Base-by-base conservation (phyloP, 2,888 invertebrate genomes). In the Smittia sp. region DNA sequence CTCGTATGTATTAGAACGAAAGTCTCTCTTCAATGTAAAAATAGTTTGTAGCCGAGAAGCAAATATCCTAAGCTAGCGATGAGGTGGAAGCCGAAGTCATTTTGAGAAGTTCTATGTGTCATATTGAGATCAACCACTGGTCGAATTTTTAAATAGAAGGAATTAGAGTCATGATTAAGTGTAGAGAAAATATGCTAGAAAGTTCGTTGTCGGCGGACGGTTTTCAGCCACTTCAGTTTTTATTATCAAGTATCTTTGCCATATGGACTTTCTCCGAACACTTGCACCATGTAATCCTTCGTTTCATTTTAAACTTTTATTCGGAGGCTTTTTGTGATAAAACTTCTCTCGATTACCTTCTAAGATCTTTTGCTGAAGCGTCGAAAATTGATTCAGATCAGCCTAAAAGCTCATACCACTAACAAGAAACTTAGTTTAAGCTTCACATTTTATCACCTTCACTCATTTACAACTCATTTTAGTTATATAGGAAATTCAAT, bases 311-410 rank as follows among this genome's bases (percentile, higher is more conserved):
- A 58, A 58, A 18, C 1, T 58, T 58, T 58, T 9, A 58, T 58
- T 22, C 9, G 58, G 58, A 58, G 58, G 58, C 58, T 58, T 58
- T 46, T 20, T 58, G 58, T 58, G 58, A 58, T 58, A 58, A 18
- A 46, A 15, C 15, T 58, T 58, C 58, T 58, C 22, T 18, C 32
- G 32, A 32, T 6, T 32, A 20, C 22, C 22, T 58, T 58, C 11
- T 58, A 18, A 18, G 18, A 18, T 3, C 6, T 58, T 58, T 58
- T 58, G 9, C 9, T 18, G 2, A 18, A 58, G 18, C n/a, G 9
- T 7, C 22, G 7, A 46, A 3, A 46, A 15, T 11, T 3, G n/a
- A 18, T 4, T 22, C 7, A 9, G 1, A 18, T 58, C 58, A 18
- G 9, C n/a, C 20, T 7, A 1, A 20, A 58, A n/a, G 15, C n/a